These are phyloP conservation scores for Hemiprocne comata DNA, from an alignment of 2,113 vertebrate genomes.

Conservation along the genomic window DNA sequence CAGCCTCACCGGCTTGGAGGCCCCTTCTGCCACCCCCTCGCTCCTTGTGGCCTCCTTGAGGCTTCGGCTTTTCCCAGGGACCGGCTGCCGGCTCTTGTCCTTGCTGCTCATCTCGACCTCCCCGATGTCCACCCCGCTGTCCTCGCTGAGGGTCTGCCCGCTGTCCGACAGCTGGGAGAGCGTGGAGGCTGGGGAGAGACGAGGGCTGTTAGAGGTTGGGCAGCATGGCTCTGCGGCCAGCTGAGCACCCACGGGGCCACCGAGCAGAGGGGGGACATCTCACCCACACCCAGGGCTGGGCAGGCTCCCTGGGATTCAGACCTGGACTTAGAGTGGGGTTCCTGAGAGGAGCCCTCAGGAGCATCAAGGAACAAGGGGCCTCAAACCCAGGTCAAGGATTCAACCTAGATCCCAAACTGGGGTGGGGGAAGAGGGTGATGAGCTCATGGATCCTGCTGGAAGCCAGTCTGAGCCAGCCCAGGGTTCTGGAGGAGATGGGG, in stretches of 20 bases:
- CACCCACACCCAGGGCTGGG: not conserved
- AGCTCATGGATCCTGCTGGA: not conserved
- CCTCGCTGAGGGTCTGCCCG: conserved; percentile 95
- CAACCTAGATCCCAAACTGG: not conserved
- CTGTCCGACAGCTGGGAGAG: conserved; percentile 95
- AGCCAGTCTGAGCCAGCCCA: not conserved
- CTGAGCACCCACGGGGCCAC: not conserved
- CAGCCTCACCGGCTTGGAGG: conserved; percentile 88
- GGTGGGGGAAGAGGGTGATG: too few species aligned
- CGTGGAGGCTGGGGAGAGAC: conserved; percentile 81
- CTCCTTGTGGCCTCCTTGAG: conserved; percentile 63
- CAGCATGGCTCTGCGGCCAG: not conserved
- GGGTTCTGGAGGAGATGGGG: not conserved
- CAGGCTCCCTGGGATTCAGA: not conserved
- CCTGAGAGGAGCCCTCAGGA: too few species aligned
- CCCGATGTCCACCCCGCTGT: conserved; percentile 95
- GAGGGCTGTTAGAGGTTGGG: not conserved
- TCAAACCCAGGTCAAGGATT: not conserved
- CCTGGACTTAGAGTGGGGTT: not conserved
- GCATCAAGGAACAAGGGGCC: not conserved
- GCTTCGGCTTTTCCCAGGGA: conserved; percentile 77
- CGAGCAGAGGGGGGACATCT: not conserved
- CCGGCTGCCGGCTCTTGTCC: conserved; percentile 78
- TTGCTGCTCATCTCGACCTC: conserved; percentile 85
- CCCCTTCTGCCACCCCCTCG: conserved; percentile 72